Evolutionary conservation across 2,797 vertebrate species (phyloP), one percentile per base, ranked within the genome.

Genomic region (Podarcis siculus): DNA sequence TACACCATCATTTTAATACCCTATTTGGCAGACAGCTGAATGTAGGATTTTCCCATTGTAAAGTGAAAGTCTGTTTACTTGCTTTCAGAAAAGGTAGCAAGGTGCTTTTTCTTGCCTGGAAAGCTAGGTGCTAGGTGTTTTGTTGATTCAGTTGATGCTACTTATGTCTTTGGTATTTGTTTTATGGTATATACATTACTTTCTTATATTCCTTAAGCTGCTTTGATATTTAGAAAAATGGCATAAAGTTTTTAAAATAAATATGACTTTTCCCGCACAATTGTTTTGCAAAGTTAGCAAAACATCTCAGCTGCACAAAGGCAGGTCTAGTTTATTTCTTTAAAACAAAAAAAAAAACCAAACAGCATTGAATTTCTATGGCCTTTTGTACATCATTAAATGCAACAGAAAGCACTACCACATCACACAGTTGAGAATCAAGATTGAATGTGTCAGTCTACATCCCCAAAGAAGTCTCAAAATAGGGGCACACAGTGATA

Each of bases 401-500:
- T 89, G 23, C 12, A 85, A 7, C 27, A 71, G 19, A 39, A 39
- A 5, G 39, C 19, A 23, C 5, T 49, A 85, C 1, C 19, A 42
- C 0, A 87, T 55, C 2, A 85, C 35, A 1, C 25, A 91, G 0
- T 0, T 37, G 19, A 23, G 5, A 64, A 66, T 13, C 78, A 7
- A 10, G 27, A 42, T 75, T 75, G 79, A 78, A 49, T 37, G 32
- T 71, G 71, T 86, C 76, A 58, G 30, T 23, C 2, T n/a, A 13
- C 37, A 72, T 10, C 82, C 9, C 84, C 7, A 81, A 80, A 78
- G 32, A 21, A 12, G 5, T 30, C 2, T 1, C 9, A 0, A 82
- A 66, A 42, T 67, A 55, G 73, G 55, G 0, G 55, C 21, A 42
- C 30, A 81, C 4, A 37, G 3, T 1, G 8, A 37, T 66, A 88